Conservation (phyloP, 1,140 invertebrate species). For the Danaus plexippus region DNA sequence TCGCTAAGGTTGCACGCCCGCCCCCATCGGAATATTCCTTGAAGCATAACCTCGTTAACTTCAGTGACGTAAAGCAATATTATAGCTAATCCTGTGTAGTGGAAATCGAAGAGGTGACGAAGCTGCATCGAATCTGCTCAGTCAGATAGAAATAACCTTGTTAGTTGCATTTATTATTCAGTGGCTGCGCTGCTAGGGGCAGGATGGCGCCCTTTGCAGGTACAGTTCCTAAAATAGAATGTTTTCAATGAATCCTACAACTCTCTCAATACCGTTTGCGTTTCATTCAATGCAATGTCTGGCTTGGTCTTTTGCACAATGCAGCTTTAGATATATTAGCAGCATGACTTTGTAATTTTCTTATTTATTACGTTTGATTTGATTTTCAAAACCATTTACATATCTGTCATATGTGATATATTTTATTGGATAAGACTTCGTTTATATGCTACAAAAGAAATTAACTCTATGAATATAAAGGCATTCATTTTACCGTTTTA, state of each 20-base stretch:
- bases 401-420: no score
- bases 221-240: slow-evolving; percentile 43
- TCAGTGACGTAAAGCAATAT: slow-evolving; percentile 54
- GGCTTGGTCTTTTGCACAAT: slow-evolving; percentile 13
- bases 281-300: slow-evolving; percentile 3
- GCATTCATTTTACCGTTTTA: no score
- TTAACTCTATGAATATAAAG: no score
- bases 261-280: no score
- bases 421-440: no score
- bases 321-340: not conserved
- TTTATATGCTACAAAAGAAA: no score
- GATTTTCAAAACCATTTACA: no score
- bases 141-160: slow-evolving; percentile 52
- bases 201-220: slow-evolving; percentile 67
- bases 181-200: slow-evolving; percentile 55
- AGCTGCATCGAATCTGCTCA: slow-evolving; percentile 30
- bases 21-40: slow-evolving; percentile 29
- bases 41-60: slow-evolving; percentile 55
- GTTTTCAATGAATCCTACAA: slow-evolving; percentile 19
- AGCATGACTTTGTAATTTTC: no score
- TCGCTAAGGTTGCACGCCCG: slow-evolving; percentile 46
- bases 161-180: slow-evolving; percentile 67
- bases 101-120: slow-evolving; percentile 28
- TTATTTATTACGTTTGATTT: no score
- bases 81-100: slow-evolving; percentile 33